Evolutionary conservation across 2,797 vertebrate species (phyloP).

Genomic region (Pseudochromis fuscus): DNA sequence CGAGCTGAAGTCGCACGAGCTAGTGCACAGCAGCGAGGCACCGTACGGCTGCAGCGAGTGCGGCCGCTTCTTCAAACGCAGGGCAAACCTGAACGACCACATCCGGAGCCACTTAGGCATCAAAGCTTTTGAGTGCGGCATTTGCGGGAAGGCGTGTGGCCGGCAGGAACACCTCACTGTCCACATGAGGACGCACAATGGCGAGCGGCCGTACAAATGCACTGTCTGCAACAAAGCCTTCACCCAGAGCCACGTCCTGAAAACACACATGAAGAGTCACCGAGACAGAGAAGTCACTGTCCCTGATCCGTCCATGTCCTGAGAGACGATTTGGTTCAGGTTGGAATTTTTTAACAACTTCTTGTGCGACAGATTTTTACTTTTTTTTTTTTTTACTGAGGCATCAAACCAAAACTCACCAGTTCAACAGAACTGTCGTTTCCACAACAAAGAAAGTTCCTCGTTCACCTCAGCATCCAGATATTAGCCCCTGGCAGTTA

Average conservation of each 20-base stretch:
- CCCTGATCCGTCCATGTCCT: not conserved
- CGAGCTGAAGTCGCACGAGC: constrained; percentile 44
- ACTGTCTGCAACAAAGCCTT: constrained; percentile 60
- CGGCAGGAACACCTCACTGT: constrained; percentile 59
- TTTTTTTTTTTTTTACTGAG: no score
- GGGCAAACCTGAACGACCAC: constrained; percentile 51
- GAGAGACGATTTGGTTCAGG: no score
- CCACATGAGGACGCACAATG: constrained; percentile 73
- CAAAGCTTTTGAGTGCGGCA: constrained; percentile 45
- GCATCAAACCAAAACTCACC: no score
- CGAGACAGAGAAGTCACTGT: fast-evolving
- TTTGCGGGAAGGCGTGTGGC: constrained; percentile 60
- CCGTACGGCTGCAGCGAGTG: constrained; percentile 58
- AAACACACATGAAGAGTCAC: constrained; percentile 55
- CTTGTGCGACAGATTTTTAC: no score
- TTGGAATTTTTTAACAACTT: no score
- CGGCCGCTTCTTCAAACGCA: constrained; percentile 56
- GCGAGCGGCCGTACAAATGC: constrained; percentile 68
- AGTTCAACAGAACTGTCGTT: no score
- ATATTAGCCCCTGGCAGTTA: no score
- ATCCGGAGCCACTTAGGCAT: constrained; percentile 55
- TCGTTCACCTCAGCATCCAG: no score
- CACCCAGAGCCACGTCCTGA: constrained; percentile 71
- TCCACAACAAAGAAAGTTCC: no score
- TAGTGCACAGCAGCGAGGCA: constrained; percentile 50